These are phyloP conservation scores for Polia nebulosa DNA, from an alignment of 2,888 invertebrate genomes.

Conservation along the genomic window DNA sequence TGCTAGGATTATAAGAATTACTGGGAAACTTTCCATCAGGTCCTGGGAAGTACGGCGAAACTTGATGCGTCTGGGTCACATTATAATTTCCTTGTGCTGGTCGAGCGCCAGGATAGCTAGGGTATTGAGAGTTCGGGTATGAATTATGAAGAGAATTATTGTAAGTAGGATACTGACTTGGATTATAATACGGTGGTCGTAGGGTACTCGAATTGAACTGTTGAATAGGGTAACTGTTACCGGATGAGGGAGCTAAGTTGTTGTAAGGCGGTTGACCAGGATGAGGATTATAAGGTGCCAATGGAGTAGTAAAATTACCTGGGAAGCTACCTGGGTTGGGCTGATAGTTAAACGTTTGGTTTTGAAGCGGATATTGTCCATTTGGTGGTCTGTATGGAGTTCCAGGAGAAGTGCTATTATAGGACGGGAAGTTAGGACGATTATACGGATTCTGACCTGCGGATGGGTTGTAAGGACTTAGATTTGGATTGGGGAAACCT, in stretches of 20 bases:
- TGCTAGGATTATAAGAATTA: conserved; percentile 60
- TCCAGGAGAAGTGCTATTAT: conserved; percentile 31
- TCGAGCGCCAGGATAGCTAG: conserved; percentile 14
- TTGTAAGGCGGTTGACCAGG: conserved; percentile 40
- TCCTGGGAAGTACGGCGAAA: conserved; percentile 40
- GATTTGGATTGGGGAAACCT: conserved; percentile 30
- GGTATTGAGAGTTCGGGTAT: conserved; percentile 21
- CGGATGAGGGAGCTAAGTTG: conserved; percentile 33
- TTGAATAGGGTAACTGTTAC: conserved; percentile 28
- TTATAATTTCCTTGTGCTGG: conserved; percentile 27
- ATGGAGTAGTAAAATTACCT: conserved; percentile 49
- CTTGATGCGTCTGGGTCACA: conserved; percentile 7
- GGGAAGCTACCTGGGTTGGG: conserved; percentile 26
- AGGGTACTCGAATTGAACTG: conserved; percentile 30
- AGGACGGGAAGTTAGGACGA: conserved; percentile 18
- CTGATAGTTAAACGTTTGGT: conserved; percentile 46
- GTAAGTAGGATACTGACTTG: conserved; percentile 42
- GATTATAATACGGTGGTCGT: conserved; percentile 40
- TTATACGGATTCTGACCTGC: conserved; percentile 36
- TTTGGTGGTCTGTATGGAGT: conserved; percentile 32
- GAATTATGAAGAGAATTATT: conserved; percentile 54
- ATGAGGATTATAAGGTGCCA: conserved; percentile 50
- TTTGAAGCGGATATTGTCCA: conserved; percentile 48
- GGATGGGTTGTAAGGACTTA: conserved; percentile 40
- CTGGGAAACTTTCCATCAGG: conserved; percentile 49